These are phyloP conservation scores for Thereva unica DNA, from an alignment of 2,888 invertebrate species.

Conservation along the genomic window DNA sequence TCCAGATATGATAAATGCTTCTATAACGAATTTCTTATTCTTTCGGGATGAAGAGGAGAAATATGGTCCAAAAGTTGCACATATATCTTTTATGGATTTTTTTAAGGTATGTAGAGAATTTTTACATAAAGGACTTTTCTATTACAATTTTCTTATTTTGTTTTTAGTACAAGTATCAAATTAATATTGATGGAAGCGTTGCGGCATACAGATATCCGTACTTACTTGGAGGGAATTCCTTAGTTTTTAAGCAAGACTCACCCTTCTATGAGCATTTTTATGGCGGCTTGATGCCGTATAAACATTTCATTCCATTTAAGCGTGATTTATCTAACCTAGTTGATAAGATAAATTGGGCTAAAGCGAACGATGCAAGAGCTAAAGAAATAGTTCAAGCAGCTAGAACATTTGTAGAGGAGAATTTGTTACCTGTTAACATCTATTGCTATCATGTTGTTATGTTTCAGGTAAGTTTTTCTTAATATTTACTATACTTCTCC, in stretches of 20 bases:
- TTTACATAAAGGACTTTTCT: not conserved
- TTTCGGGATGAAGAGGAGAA: slow-evolving; percentile 80
- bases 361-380: slow-evolving; percentile 70
- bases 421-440: slow-evolving; percentile 81
- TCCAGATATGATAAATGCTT: slow-evolving; percentile 85
- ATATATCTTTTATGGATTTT: slow-evolving; percentile 89
- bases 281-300: slow-evolving; percentile 69
- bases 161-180: slow-evolving; percentile 87
- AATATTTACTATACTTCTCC: not conserved
- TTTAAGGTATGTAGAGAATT: slow-evolving; percentile 72
- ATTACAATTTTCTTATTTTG: slow-evolving; percentile 36
- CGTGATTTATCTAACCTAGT: slow-evolving; percentile 79
- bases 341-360: slow-evolving; percentile 78
- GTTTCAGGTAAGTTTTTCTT: slow-evolving; percentile 61
- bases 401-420: slow-evolving; percentile 71
- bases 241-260: slow-evolving; percentile 91
- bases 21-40: slow-evolving; percentile 95
- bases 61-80: slow-evolving; percentile 84
- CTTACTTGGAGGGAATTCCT: slow-evolving; percentile 82
- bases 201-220: slow-evolving; percentile 95
- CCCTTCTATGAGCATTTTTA: slow-evolving; percentile 97
- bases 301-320: slow-evolving; percentile 84
- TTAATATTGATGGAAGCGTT: slow-evolving; percentile 94
- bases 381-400: slow-evolving; percentile 69
- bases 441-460: slow-evolving; percentile 84